A percentile compares a stretch with the other conserved stretches of the same genome.
phyloP scores from a whole-genome alignment of 2,113 vertebrate genomes.

The Pionites leucogaster region DNA sequence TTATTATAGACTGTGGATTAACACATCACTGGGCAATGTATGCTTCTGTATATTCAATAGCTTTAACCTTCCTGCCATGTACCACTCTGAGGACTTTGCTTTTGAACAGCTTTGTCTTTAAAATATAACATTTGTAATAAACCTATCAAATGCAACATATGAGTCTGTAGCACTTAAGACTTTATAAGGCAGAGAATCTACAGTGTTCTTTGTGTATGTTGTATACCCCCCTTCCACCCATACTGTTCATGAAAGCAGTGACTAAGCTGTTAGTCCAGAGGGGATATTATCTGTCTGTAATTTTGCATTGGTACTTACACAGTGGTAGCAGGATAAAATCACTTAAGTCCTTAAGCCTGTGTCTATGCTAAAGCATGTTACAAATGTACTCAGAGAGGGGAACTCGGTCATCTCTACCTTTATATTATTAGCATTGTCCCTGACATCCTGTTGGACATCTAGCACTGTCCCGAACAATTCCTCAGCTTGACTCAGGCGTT shows the following conservation, averaged over 20 bases:
- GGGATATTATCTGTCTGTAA: neutral
- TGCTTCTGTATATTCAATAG: neutral
- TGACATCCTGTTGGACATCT: neutral
- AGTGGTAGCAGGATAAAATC: neutral
- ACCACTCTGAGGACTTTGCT: neutral
- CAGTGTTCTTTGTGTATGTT: neutral
- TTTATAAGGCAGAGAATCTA: neutral
- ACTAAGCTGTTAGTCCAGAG: neutral
- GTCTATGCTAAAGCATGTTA: neutral
- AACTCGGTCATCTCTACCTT: neutral
- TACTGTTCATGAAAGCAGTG: neutral
- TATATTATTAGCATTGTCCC: neutral
- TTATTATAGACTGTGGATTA: neutral
- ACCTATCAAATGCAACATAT: neutral
- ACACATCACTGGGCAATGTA: neutral
- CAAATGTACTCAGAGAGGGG: neutral
- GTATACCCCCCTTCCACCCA: accelerated
- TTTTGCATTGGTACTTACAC: neutral
- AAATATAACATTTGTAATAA: neutral
- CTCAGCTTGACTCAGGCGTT: neutral
- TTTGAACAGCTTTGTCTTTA: neutral
- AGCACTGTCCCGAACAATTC: neutral
- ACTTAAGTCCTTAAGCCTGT: neutral
- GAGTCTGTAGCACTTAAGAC: neutral
- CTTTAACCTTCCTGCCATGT: neutral